A percentile compares a stretch with the other conserved stretches of the same genome.
Evolutionary conservation across 2,888 invertebrate species (phyloP).

Genomic region (Orthosia gracilis): DNA sequence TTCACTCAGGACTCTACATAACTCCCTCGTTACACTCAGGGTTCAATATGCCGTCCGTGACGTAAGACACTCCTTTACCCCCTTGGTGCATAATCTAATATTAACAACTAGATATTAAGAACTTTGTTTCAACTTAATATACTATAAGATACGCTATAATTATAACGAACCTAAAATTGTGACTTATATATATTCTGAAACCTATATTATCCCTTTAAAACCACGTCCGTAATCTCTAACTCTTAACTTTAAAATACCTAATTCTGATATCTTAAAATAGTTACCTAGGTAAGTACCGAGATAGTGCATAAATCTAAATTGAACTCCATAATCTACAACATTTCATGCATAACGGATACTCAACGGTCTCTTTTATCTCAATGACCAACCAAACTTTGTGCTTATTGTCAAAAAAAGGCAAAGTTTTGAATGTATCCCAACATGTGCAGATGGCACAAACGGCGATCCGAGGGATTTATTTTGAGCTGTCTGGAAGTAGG

Average conservation of each 20-base stretch:
- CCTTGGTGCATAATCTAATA: too few relatives aligned
- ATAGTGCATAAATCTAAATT: not conserved
- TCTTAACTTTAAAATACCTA: not conserved
- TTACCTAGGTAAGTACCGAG: too few relatives aligned
- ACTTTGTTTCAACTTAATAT: too few relatives aligned
- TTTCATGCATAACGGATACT: not conserved
- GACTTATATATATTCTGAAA: too few relatives aligned
- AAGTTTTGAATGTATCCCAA: slow-evolving; percentile 34
- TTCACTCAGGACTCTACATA: too few relatives aligned
- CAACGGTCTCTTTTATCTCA: not conserved
- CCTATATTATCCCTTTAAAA: too few relatives aligned
- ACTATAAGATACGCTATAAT: too few relatives aligned
- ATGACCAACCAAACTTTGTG: slow-evolving; percentile 16
- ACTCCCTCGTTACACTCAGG: too few relatives aligned
- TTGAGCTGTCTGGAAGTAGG: slow-evolving; percentile 59
- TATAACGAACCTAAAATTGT: too few relatives aligned
- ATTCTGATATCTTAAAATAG: not conserved
- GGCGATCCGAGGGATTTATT: slow-evolving; percentile 64
- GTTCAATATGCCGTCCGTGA: too few relatives aligned
- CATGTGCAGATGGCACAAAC: slow-evolving; percentile 59
- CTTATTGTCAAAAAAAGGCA: slow-evolving; percentile 25
- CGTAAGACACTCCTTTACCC: too few relatives aligned
- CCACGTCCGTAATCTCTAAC: not conserved
- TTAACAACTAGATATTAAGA: too few relatives aligned
- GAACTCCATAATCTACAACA: not conserved